A percentile compares a stretch with the other conserved stretches of the same genome.
Conservation (phyloP, 2,888 invertebrate species). For the Leucania comma region DNA sequence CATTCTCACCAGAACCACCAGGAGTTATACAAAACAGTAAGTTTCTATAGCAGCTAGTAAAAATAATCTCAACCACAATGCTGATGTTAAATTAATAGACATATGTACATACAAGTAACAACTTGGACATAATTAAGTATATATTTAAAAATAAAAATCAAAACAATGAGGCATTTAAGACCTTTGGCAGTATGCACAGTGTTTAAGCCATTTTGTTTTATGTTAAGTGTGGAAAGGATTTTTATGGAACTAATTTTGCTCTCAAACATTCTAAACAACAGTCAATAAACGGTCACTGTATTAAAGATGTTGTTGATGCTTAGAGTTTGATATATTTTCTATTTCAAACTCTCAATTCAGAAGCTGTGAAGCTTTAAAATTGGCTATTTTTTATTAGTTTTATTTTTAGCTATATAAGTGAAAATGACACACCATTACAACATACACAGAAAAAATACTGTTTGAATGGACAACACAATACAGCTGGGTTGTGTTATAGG, state of each 20-base stretch:
- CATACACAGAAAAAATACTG: not conserved
- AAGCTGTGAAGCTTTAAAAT: not conserved
- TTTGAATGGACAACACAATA: constrained; percentile 16
- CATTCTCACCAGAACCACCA: not conserved
- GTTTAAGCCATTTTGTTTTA: not conserved
- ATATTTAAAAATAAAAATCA: not conserved
- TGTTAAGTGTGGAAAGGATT: not conserved
- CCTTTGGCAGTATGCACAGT: not conserved
- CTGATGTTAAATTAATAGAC: not conserved
- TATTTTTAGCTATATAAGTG: not conserved
- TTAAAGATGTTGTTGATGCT: not conserved
- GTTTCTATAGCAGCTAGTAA: not conserved
- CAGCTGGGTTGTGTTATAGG: not conserved
- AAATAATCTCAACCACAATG: constrained; percentile 7
- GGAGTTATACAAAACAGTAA: not conserved
- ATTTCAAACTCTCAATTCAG: not conserved
- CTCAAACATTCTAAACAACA: not conserved
- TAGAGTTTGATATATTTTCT: not conserved
- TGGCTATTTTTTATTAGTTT: no score
- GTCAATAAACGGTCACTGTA: not conserved
- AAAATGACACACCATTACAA: constrained; percentile 11
- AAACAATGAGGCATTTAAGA: not conserved
- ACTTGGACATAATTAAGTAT: not conserved
- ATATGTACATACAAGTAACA: not conserved
- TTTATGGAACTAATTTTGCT: not conserved